These are phyloP conservation scores for Thripadectes ignobilis DNA, from an alignment of 2,797 vertebrate genomes.

Conservation along the genomic window DNA sequence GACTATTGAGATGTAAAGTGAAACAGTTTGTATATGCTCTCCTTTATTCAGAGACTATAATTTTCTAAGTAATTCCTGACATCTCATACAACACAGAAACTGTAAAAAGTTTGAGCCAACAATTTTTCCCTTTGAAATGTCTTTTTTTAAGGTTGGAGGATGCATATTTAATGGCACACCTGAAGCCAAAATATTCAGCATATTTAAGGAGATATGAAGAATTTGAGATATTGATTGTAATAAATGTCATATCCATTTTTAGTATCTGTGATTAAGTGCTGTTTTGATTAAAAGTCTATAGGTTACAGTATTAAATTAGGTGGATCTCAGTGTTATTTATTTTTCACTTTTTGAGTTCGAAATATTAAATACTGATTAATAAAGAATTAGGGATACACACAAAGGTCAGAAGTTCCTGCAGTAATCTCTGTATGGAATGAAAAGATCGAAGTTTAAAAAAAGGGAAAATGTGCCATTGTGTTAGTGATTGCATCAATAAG, in stretches of 20 bases:
- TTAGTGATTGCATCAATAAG: background rate
- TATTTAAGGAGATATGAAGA: background rate
- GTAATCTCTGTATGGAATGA: background rate
- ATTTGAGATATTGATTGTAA: background rate
- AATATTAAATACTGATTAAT: background rate
- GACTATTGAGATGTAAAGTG: slow-evolving; percentile 49
- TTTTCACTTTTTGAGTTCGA: background rate
- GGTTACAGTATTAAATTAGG: background rate
- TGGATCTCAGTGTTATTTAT: background rate
- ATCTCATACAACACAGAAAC: slow-evolving; percentile 24
- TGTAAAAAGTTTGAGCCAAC: slow-evolving; percentile 43
- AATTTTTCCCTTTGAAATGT: slow-evolving; percentile 55
- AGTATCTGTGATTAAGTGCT: background rate
- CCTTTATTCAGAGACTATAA: slow-evolving; percentile 44
- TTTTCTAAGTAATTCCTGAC: slow-evolving; percentile 52
- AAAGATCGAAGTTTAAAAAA: background rate
- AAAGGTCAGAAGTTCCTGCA: background rate
- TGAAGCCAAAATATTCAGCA: slow-evolving; percentile 14
- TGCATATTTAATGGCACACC: slow-evolving; percentile 49
- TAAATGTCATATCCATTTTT: background rate
- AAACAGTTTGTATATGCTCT: slow-evolving; percentile 56
- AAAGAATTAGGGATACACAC: background rate
- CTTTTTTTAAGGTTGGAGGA: slow-evolving; percentile 47
- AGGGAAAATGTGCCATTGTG: background rate
- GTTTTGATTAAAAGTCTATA: background rate